Base-by-base conservation (phyloP, 1,140 invertebrate genomes). In the Drosophila tropicalis region DNA sequence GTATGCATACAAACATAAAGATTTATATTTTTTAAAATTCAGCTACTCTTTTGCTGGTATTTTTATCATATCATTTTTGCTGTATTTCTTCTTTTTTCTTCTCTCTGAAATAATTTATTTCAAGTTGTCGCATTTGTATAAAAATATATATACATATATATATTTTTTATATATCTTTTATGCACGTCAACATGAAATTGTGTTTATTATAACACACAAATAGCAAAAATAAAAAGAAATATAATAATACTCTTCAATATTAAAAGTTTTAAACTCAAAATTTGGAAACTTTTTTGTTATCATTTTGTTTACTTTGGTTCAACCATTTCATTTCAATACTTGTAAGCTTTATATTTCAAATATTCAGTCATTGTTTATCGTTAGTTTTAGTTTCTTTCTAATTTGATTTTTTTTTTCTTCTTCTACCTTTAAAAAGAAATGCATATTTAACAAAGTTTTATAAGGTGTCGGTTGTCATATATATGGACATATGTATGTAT, bases 81-180 rank as follows among this genome's bases (percentile, higher is more conserved):
- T 67, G 19, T 57, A 12, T 19, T 41, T n/a, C 47, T 66, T 69
- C 58, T 76, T 62, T 44, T 41, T 64, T 64, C 4, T 63, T 58
- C 58, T 36, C 17, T 76, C 56, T 44, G 73, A 76, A 64, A 76
- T 76, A 76, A 76, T 70, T 76, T 76, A 76, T 76, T 76, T 76
- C 58, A 76, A 70, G 57, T 64, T 44, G 36, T 15, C 36, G 17
- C 0, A 15, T 17, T 6, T 4, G 12, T 62, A 15, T 36, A 29
- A 29, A 29, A 29, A 29, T 29, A 29, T 19, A n/a, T 62, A 39
- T 62, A 51, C 47, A 29, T 29, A 29, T 19, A n/a, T 62, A 39
- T 62, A 51, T 44, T 44, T 22, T 36, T 22, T n/a, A 34, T 60
- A 32, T 36, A 22, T 47, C 15, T 47, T 70, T 29, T 70, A 13